A percentile compares a stretch with the other conserved stretches of the same genome.
Evolutionary conservation across 2,113 vertebrate genomes (phyloP).

Genomic region (Amblyopsis rosae): DNA sequence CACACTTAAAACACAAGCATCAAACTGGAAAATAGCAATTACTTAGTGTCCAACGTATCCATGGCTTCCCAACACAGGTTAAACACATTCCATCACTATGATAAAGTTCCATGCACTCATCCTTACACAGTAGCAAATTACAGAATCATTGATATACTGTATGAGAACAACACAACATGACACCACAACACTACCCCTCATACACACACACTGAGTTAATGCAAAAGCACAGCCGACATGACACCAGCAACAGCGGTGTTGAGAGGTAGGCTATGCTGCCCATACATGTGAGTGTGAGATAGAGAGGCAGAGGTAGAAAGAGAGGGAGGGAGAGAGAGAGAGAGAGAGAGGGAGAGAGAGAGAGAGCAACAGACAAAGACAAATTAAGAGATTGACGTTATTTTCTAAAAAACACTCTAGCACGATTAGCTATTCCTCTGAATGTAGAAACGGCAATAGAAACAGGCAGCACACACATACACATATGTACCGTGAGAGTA

Average conservation of each 20-base stretch:
- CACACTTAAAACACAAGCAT: neutral
- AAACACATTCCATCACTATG: neutral
- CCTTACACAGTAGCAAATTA: slow-evolving; percentile 38
- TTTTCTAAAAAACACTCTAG: slow-evolving; percentile 43
- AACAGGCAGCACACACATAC: neutral
- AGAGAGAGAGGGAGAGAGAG: neutral
- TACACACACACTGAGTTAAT: slow-evolving; percentile 27
- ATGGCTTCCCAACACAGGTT: neutral
- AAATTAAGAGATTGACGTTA: neutral
- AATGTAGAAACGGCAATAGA: slow-evolving; percentile 27
- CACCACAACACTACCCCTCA: slow-evolving; percentile 28
- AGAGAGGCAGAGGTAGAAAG: neutral
- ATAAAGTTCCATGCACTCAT: neutral
- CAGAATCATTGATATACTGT: neutral
- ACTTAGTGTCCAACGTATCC: neutral
- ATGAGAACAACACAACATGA: too few species aligned
- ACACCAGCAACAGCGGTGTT: slow-evolving; percentile 18
- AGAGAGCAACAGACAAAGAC: neutral
- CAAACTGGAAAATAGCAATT: neutral
- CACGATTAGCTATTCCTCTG: slow-evolving; percentile 24
- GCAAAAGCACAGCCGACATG: slow-evolving; percentile 29
- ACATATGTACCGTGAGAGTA: slow-evolving; percentile 8
- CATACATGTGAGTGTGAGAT: slow-evolving; percentile 2
- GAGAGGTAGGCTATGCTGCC: slow-evolving; percentile 10
- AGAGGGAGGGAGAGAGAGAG: neutral